These are phyloP conservation scores for Pseudopodoces humilis DNA, from an alignment of 2,113 vertebrate genomes.

Conservation along the genomic window DNA sequence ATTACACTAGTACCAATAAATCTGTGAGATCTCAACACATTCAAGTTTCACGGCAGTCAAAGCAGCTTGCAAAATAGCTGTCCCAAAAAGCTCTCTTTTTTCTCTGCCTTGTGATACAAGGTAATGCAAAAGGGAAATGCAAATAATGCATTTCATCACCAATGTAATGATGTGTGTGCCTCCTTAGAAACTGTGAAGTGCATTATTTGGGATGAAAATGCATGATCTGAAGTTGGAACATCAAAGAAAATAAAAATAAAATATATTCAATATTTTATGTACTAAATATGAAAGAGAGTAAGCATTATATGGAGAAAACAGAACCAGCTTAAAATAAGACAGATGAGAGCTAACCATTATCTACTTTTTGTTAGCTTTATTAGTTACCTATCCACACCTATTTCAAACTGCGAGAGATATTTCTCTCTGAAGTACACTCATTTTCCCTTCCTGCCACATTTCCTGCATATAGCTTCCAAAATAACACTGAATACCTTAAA, in stretches of 20 bases:
- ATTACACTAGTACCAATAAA: not conserved
- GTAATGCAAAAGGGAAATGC: constrained; percentile 1
- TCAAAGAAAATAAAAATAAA: constrained; percentile 24
- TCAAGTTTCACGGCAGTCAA: constrained; percentile 19
- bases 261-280: not conserved
- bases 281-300: not conserved
- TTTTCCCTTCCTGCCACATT: constrained; percentile 42
- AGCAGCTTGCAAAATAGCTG: constrained; percentile 1
- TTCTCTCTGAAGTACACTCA: not conserved
- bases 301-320: not conserved
- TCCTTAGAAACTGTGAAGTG: constrained; percentile 5
- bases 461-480: constrained; percentile 35
- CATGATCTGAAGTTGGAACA: constrained; percentile 30
- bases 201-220: not conserved
- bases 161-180: not conserved
- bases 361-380: constrained; percentile 4
- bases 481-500: constrained; percentile 12
- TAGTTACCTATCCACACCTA: constrained; percentile 22
- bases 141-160: not conserved
- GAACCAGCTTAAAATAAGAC: not conserved
- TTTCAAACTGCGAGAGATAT: not conserved
- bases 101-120: not conserved
- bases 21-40: not conserved
- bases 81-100: not conserved
- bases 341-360: not conserved